Evolutionary conservation across 1,140 invertebrate species (phyloP).

Genomic region (Anthonomus grandis): DNA sequence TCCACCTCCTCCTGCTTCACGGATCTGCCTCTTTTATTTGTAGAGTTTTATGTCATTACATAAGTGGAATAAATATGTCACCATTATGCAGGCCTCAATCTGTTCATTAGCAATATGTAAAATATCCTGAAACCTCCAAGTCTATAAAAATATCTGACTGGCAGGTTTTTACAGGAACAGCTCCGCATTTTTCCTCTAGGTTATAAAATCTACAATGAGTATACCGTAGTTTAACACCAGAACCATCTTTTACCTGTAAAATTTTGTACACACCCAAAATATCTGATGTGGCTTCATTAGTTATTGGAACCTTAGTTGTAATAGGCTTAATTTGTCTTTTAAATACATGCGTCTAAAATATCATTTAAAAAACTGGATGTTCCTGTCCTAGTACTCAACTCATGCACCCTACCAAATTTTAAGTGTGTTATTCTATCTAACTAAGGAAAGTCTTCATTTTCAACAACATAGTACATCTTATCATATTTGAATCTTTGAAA

Average conservation of each 20-base stretch:
- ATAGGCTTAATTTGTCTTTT: slow-evolving; percentile 64
- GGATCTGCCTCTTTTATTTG: no score
- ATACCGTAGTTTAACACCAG: slow-evolving; percentile 87
- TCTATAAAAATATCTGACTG: slow-evolving; percentile 61
- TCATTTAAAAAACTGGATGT: slow-evolving; percentile 82
- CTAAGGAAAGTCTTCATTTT: slow-evolving; percentile 64
- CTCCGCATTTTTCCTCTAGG: slow-evolving; percentile 64
- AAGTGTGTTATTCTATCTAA: slow-evolving; percentile 68
- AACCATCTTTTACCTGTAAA: slow-evolving; percentile 71
- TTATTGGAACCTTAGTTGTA: slow-evolving; percentile 61
- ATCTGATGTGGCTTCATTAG: slow-evolving; percentile 66
- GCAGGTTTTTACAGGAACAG: slow-evolving; percentile 53
- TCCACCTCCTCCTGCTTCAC: no score
- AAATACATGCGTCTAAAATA: slow-evolving; percentile 85
- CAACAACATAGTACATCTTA: slow-evolving; percentile 83
- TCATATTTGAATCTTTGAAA: slow-evolving; percentile 59
- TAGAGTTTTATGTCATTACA: no score
- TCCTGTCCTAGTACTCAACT: slow-evolving; percentile 91
- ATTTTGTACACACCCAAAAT: slow-evolving; percentile 78
- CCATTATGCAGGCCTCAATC: slow-evolving; percentile 77
- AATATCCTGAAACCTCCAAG: slow-evolving; percentile 72
- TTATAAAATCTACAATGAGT: slow-evolving; percentile 82
- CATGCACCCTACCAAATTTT: slow-evolving; percentile 85
- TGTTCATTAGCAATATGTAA: slow-evolving; percentile 62
- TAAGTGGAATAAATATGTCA: slow-evolving; percentile 76